phyloP scores from a whole-genome alignment of 2,888 invertebrate genomes.

The Thymelicus acteon region DNA sequence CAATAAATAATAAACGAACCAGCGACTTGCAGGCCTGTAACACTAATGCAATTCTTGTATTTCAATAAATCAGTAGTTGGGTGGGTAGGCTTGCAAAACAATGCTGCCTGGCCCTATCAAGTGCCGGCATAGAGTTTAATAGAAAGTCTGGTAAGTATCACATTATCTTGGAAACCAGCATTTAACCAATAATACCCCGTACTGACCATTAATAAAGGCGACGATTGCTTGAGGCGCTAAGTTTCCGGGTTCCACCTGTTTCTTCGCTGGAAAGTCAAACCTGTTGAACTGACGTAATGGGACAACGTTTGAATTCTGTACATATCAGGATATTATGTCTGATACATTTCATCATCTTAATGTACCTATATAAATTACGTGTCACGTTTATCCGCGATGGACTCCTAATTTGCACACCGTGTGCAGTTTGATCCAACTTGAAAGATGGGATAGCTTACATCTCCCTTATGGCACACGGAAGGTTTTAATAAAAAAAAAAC shows the following conservation, averaged over 20 bases:
- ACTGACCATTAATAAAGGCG: constrained; percentile 14
- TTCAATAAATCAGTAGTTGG: constrained; percentile 2
- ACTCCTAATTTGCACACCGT: too few species aligned
- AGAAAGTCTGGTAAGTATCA: constrained; percentile 31
- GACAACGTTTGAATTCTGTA: constrained; percentile 5
- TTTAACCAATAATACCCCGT: constrained; percentile 22
- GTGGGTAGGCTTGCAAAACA: constrained; percentile 19
- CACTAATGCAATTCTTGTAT: neutral
- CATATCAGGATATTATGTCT: too few species aligned
- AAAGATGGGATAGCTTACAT: too few species aligned
- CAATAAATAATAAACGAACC: neutral
- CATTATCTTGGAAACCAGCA: constrained; percentile 3
- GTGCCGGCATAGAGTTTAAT: constrained; percentile 32
- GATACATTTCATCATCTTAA: too few species aligned
- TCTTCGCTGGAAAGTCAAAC: constrained; percentile 19
- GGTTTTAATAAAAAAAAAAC: too few species aligned
- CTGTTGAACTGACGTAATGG: constrained; percentile 27
- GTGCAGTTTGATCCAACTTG: too few species aligned
- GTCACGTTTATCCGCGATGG: too few species aligned
- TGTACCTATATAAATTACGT: too few species aligned
- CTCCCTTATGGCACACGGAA: too few species aligned
- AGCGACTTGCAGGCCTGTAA: too few species aligned
- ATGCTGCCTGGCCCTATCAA: constrained; percentile 16
- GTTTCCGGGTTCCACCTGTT: constrained; percentile 32
- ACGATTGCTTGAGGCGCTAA: constrained; percentile 1